A percentile compares a stretch with the other conserved stretches of the same genome.
Conservation (phyloP, 2,888 invertebrate genomes). For the Drosophila histrio region DNA sequence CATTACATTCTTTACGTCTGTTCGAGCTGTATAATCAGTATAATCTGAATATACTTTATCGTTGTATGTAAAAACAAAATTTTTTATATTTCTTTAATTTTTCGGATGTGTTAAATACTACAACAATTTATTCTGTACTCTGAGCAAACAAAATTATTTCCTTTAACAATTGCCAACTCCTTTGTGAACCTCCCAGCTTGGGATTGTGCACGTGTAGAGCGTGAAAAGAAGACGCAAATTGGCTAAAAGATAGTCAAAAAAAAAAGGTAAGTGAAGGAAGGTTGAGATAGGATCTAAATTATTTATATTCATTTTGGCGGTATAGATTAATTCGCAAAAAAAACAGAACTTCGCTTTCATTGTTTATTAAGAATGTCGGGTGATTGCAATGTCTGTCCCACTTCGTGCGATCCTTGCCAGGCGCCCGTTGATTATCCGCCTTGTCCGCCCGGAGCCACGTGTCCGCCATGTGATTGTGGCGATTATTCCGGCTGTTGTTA, state of each 20-base stretch:
- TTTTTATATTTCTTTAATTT: constrained; percentile 41
- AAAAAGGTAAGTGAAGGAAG: not conserved
- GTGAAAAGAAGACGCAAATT: too few species aligned
- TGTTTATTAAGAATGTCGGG: constrained; percentile 4
- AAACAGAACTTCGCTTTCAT: not conserved
- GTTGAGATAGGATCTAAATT: not conserved
- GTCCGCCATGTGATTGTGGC: constrained; percentile 72
- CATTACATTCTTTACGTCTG: not conserved
- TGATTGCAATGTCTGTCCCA: constrained; percentile 18
- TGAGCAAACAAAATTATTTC: constrained; percentile 68
- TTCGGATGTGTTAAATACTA: constrained; percentile 63
- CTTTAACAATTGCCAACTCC: constrained; percentile 39
- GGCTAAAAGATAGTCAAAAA: not conserved
- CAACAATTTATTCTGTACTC: constrained; percentile 33
- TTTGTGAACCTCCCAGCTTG: not conserved
- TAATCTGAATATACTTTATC: constrained; percentile 51
- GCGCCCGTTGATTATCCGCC: constrained; percentile 66
- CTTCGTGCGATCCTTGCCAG: constrained; percentile 62
- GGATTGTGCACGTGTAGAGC: too few species aligned
- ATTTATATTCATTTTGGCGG: not conserved
- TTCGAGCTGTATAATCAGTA: constrained; percentile 17
- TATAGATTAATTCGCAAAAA: too few species aligned
- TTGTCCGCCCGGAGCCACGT: constrained; percentile 62
- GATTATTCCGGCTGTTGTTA: constrained; percentile 81
- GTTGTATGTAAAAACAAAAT: constrained; percentile 65